These are phyloP conservation scores for Pollenia amentaria DNA, from an alignment of 2,888 invertebrate genomes.

Conservation along the genomic window DNA sequence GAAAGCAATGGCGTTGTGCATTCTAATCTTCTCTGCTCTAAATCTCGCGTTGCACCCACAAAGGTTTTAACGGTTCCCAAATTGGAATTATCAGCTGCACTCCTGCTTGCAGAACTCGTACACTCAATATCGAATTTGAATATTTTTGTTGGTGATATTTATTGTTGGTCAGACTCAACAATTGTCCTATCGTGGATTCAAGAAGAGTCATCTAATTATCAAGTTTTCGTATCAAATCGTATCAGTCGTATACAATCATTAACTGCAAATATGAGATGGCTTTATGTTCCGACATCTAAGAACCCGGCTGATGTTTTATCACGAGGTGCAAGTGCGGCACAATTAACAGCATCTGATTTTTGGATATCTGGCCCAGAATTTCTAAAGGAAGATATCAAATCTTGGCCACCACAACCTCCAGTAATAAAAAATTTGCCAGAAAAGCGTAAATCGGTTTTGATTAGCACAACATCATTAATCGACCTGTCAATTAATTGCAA, in stretches of 20 bases:
- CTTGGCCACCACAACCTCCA: conserved; percentile 37
- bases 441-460: conserved; percentile 29
- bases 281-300: conserved; percentile 41
- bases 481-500: conserved; percentile 48
- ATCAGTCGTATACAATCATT: conserved; percentile 33
- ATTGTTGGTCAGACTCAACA: conserved; percentile 66
- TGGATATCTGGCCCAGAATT: conserved; percentile 51
- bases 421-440: conserved; percentile 37
- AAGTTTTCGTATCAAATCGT: conserved; percentile 38
- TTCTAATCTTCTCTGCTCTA: conserved; percentile 49
- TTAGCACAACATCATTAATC: not conserved
- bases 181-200: conserved; percentile 62
- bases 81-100: conserved; percentile 64
- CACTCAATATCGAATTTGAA: not conserved
- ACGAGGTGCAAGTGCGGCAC: conserved; percentile 40
- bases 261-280: conserved; percentile 44
- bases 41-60: conserved; percentile 54
- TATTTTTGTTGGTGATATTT: conserved; percentile 27
- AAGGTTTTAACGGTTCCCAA: conserved; percentile 64
- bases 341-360: conserved; percentile 31
- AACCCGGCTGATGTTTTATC: conserved; percentile 62
- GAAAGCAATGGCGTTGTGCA: conserved; percentile 1
- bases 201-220: conserved; percentile 29
- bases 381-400: not conserved
- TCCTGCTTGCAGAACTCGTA: conserved; percentile 28